Evolutionary conservation across 2,888 invertebrate species (phyloP).

Genomic region (Ptilodon capucinus): DNA sequence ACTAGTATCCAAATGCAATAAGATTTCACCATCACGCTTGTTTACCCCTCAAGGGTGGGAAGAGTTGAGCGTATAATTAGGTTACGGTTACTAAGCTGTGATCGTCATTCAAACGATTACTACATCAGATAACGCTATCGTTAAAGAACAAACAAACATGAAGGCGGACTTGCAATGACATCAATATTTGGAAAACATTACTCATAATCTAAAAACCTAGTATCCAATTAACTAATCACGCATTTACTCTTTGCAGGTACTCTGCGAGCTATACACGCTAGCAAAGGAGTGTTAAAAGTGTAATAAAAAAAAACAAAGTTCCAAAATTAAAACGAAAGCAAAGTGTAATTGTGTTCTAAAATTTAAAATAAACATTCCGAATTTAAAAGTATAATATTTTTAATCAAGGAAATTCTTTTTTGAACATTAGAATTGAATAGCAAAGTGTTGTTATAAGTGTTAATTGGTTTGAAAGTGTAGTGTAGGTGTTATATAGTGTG

Average conservation of each 20-base stretch:
- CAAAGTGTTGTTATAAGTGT: slow-evolving; percentile 4
- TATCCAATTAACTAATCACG: slow-evolving; percentile 20
- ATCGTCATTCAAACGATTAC: slow-evolving; percentile 17
- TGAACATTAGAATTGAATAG: not conserved
- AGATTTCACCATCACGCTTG: no score
- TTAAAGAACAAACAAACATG: slow-evolving; percentile 9
- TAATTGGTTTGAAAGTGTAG: slow-evolving; percentile 18
- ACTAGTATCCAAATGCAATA: no score
- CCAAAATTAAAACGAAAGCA: not conserved
- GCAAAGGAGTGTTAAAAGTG: not conserved
- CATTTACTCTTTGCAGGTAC: slow-evolving; percentile 30
- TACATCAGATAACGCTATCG: slow-evolving; percentile 29
- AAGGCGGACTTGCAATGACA: slow-evolving; percentile 31
- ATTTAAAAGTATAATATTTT: not conserved
- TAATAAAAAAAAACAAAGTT: slow-evolving; percentile 2
- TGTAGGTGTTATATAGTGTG: slow-evolving; percentile 34
- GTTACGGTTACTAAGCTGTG: no score
- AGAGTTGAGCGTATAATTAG: no score
- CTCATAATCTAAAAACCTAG: slow-evolving; percentile 21
- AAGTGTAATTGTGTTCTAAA: slow-evolving; percentile 6
- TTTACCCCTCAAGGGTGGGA: no score
- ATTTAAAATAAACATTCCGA: slow-evolving; percentile 5
- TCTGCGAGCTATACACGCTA: slow-evolving; percentile 1
- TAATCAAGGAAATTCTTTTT: not conserved
- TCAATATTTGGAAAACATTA: slow-evolving; percentile 42